Evolutionary conservation across 2,797 vertebrate species (phyloP), one percentile per base, ranked within the genome.

Genomic region (Lindbergichthys nudifrons): DNA sequence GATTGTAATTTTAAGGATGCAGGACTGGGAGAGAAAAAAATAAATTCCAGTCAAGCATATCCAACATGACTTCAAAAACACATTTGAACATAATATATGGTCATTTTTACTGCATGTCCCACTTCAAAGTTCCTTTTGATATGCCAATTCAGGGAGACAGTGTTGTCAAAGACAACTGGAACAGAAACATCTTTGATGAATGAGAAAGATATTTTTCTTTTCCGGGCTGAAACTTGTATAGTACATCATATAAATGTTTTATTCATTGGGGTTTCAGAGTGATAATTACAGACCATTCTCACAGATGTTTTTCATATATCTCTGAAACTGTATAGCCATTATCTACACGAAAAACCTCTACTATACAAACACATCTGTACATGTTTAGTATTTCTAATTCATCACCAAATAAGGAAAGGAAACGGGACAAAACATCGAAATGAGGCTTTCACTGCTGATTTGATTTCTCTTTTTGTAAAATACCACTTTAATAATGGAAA

Each of bases 71-170:
- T 80, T 84, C 51, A 84, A 65, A 77, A 85, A 52, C 41, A 66
- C 36, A 48, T 46, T 45, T 62, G 36, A 75, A 81, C 57, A 70
- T 56, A 57, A 75, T 82, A 78, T 68, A 51, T 58, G 43, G n/a
- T 66, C 11, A 52, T 80, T 72, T 53, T 62, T 51, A 47, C 10
- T 57, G 11, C 30, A 23, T 45, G 51, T 80, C 64, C 45, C 39
- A 61, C 67, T 85, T 90, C 79, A 85, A 90, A 82, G 75, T 60
- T 43, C 41, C 53, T 59, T 88, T 82, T 84, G 64, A 85, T 84
- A 75, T 64, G 68, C 36, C 79, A 79, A 52, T 71, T 83, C 65
- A 77, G 10, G 70, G 45, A 70, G 48, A 69, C n/a, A 39, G 43
- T 21, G 2, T 65, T 65, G 62, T 75, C 51, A 80, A 69, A 74